Evolutionary conservation across 2,113 vertebrate species (phyloP), one percentile per base, ranked within the genome.

Genomic region (Ranitomeya imitator): DNA sequence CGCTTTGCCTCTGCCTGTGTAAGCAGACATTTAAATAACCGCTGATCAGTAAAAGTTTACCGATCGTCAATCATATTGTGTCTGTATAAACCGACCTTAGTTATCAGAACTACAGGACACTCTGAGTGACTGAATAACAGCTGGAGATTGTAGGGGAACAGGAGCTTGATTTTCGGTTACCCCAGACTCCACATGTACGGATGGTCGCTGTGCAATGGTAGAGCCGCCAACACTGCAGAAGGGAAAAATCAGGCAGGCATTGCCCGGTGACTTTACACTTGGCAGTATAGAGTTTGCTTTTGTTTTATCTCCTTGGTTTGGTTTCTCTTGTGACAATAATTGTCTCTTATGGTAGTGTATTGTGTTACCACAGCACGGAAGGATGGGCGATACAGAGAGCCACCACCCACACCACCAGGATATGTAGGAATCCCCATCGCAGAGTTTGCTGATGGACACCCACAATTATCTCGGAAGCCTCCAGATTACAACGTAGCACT

Each of bases 401-500:
- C 98, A 1, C 98, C 98, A 12, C 98, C 98, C 3, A 99, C 98
- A 15, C 98, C 98, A 7, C 98, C 98, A 0, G 97, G 98, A 91
- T 99, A 99, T 91, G 95, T 98, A 0, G 98, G 97, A 79, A 96
- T 99, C 91, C 97, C 96, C 87, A 97, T 99, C 92, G 93, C 97
- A 0, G 97, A 99, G 92, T 97, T 99, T 61, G 92, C 95, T 0
- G 97, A 99, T 83, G 95, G 94, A 13, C 95, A 95, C 90, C 93
- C 95, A 5, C 96, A 97, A 90, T 91, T 96, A 0, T 94, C 96
- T 87, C 95, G 97, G 90, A 97, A 97, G 89, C 98, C 98, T 0
- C 98, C 98, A 0, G 98, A 99, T 94, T 99, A 99, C 94, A 98
- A 96, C 57, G 94, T 98, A 81, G 98, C 98, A 13, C 95, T 99